phyloP scores from a whole-genome alignment of 2,113 vertebrate species.

The Scolopax mira region DNA sequence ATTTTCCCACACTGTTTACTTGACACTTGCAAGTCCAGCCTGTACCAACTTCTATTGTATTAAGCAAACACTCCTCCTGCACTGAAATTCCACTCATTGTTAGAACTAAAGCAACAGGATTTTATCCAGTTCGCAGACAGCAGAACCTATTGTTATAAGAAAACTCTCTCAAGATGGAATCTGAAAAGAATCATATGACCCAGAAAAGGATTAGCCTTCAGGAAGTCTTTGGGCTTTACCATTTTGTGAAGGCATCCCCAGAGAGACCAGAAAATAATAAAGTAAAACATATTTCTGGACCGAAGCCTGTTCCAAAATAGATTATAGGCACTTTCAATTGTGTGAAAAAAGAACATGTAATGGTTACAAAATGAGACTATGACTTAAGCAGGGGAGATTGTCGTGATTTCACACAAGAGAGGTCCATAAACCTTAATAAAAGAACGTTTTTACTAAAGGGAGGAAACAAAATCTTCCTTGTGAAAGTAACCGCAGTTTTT shows the following conservation, averaged over 20 bases:
- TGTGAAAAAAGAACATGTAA: constrained; percentile 58
- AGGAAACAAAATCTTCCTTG: constrained; percentile 2
- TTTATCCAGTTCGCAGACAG: constrained; percentile 73
- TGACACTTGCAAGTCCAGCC: constrained; percentile 73
- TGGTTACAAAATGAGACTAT: constrained; percentile 18
- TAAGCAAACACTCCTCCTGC: constrained; percentile 71
- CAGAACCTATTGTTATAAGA: constrained; percentile 75
- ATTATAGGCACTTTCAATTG: constrained; percentile 56
- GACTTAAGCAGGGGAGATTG: constrained; percentile 23
- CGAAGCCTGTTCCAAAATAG: constrained; percentile 62
- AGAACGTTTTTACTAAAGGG: not conserved
- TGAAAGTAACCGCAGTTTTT: constrained; percentile 20
- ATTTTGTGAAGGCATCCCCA: constrained; percentile 72
- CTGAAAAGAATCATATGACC: constrained; percentile 80
- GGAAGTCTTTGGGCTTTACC: constrained; percentile 79
- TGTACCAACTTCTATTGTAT: constrained; percentile 74
- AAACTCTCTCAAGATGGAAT: constrained; percentile 77
- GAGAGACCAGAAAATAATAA: constrained; percentile 72
- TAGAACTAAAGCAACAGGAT: constrained; percentile 75
- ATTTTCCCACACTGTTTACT: constrained; percentile 77
- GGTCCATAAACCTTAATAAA: constrained; percentile 57
- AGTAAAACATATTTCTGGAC: constrained; percentile 70
- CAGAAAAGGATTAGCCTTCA: constrained; percentile 80
- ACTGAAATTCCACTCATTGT: constrained; percentile 81
- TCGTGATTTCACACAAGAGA: constrained; percentile 37